A percentile compares a stretch with the other conserved stretches of the same genome.
Evolutionary conservation across 1,140 invertebrate genomes (phyloP).

Genomic region (Diplogasteroides magnus): DNA sequence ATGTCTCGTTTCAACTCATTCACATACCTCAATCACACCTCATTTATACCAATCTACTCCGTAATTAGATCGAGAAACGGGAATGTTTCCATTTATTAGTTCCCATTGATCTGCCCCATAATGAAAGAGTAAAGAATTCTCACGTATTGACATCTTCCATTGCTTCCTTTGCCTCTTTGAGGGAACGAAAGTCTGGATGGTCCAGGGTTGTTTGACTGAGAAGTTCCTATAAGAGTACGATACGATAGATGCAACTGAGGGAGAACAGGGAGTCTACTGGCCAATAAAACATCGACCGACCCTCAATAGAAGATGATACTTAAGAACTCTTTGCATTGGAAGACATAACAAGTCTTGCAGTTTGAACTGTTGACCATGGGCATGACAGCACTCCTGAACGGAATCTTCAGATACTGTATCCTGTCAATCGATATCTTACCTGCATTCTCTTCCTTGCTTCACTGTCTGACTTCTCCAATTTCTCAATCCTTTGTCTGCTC

Average conservation of each 20-base stretch:
- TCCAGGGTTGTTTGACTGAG: conserved; percentile 75
- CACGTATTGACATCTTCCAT: conserved; percentile 86
- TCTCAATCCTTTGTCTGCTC: conserved; percentile 72
- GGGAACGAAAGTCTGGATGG: conserved; percentile 72
- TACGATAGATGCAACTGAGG: conserved; percentile 3
- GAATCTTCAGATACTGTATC: not conserved
- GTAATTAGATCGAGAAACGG: not conserved
- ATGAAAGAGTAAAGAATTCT: no score
- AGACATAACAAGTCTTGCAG: conserved; percentile 87
- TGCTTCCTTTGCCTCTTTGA: conserved; percentile 82
- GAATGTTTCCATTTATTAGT: not conserved
- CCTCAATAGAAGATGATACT: conserved; percentile 79
- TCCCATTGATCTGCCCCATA: no score
- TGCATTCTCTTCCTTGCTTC: conserved; percentile 2
- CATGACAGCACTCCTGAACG: conserved; percentile 77
- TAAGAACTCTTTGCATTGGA: conserved; percentile 93
- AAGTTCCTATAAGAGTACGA: conserved; percentile 66
- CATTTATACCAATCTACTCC: not conserved
- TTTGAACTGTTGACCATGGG: conserved; percentile 88
- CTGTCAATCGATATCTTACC: conserved; percentile 5
- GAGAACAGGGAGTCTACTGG: not conserved
- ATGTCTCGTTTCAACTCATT: conserved; percentile 97
- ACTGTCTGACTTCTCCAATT: conserved; percentile 63
- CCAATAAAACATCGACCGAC: conserved; percentile 6
- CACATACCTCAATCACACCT: no score